Percentiles rank a stretch among this genome's conserved stretches.
Evolutionary conservation across 2,888 invertebrate species (phyloP).

Genomic region (Lasiommata megera): DNA sequence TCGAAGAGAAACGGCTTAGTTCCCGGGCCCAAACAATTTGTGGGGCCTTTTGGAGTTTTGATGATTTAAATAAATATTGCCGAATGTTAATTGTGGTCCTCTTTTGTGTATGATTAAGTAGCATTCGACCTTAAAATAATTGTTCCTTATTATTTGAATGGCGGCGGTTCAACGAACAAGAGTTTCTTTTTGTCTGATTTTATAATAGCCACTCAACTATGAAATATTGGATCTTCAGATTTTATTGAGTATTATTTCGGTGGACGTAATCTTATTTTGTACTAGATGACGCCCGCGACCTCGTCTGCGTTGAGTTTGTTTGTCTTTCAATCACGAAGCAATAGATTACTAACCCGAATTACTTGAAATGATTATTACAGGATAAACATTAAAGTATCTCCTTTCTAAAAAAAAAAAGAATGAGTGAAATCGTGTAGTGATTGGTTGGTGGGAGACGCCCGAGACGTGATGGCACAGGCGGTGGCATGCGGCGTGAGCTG

Average conservation of each 20-base stretch:
- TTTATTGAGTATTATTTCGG: neutral
- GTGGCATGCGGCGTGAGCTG: no score
- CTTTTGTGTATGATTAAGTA: slow-evolving; percentile 9
- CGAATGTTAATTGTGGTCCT: slow-evolving; percentile 9
- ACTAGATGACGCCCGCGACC: no score
- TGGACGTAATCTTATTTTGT: no score
- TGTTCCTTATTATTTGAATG: slow-evolving; percentile 1
- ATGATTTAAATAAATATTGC: slow-evolving; percentile 13
- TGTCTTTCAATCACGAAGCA: no score
- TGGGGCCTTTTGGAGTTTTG: slow-evolving; percentile 17
- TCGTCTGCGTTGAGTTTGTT: no score
- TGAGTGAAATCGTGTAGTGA: no score
- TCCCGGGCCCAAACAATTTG: slow-evolving; percentile 41
- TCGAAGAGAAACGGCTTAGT: slow-evolving; percentile 65
- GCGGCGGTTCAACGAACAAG: neutral
- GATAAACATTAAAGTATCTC: no score
- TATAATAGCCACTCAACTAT: neutral
- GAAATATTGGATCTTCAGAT: neutral
- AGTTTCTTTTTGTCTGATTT: neutral
- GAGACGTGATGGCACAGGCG: no score
- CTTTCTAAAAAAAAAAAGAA: no score
- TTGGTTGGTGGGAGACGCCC: no score
- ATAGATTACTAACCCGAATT: no score
- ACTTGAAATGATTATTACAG: no score
- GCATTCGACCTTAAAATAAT: slow-evolving; percentile 12